Percentiles rank a stretch among this genome's conserved stretches.
phyloP scores from a whole-genome alignment of 2,888 invertebrate genomes.

The Agrilus biguttatus region DNA sequence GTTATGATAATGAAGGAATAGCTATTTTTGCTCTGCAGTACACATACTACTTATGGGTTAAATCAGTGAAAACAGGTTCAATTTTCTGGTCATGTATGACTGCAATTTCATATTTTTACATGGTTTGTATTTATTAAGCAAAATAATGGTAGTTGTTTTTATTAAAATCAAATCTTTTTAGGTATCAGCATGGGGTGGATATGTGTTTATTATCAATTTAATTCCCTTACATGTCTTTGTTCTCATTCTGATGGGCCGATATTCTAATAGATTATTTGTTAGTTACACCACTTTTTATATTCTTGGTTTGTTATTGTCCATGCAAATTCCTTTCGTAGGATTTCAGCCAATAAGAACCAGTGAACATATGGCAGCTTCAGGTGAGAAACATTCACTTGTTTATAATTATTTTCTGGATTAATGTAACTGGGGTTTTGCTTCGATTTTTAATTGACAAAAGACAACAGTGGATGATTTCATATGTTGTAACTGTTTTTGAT shows the following conservation, averaged over 20 bases:
- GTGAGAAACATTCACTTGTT: constrained; percentile 29
- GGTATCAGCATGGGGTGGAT: constrained; percentile 99
- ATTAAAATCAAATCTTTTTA: constrained; percentile 24
- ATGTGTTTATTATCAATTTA: constrained; percentile 98
- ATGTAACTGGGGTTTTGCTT: not conserved
- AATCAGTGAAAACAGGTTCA: constrained; percentile 93
- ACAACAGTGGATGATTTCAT: no score
- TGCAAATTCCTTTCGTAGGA: constrained; percentile 94
- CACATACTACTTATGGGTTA: constrained; percentile 96
- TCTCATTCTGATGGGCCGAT: constrained; percentile 87
- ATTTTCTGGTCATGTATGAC: constrained; percentile 93
- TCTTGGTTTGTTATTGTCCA: constrained; percentile 84
- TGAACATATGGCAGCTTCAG: constrained; percentile 98
- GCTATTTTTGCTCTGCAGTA: constrained; percentile 99
- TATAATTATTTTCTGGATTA: constrained; percentile 1
- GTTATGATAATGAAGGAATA: constrained; percentile 99
- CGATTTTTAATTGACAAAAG: no score
- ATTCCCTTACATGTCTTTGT: constrained; percentile 97
- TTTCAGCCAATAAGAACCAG: constrained; percentile 98
- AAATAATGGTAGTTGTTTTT: not conserved
- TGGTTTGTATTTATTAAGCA: constrained; percentile 50
- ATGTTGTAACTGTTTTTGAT: no score
- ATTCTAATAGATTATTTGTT: constrained; percentile 79
- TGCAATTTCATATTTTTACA: constrained; percentile 96
- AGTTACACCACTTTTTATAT: constrained; percentile 97